Conservation (phyloP, 2,113 vertebrate genomes). For the Chaetorhynchus papuensis region DNA sequence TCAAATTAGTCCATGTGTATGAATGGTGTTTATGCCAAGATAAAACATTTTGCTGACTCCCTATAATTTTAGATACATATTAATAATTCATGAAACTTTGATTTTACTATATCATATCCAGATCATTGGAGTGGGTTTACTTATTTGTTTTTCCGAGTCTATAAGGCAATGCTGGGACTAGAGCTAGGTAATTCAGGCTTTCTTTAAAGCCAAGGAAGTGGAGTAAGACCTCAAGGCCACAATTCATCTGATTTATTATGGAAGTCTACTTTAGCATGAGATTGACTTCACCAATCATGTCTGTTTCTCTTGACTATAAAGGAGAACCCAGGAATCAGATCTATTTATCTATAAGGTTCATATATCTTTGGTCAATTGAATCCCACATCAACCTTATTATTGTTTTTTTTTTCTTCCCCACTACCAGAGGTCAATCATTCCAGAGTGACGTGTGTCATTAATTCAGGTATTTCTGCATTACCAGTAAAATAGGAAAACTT, state of each 20-base stretch:
- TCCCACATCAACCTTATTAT: not conserved
- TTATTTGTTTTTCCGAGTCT: not conserved
- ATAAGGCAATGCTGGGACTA: not conserved
- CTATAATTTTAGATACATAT: not conserved
- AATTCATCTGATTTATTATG: not conserved
- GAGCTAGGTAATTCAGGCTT: not conserved
- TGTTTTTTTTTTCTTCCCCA: not conserved
- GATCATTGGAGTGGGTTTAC: not conserved
- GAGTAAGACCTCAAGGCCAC: not conserved
- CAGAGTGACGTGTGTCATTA: not conserved
- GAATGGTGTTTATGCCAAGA: not conserved
- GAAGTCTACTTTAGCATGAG: not conserved
- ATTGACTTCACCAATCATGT: not conserved
- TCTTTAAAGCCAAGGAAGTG: not conserved
- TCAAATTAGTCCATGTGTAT: not conserved
- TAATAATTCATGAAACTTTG: not conserved
- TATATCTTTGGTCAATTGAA: not conserved
- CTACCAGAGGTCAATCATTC: not conserved
- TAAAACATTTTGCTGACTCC: not conserved
- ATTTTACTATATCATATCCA: not conserved
- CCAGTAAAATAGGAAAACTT: not conserved
- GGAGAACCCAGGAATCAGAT: not conserved
- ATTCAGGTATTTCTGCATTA: not conserved
- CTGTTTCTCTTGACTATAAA: not conserved
- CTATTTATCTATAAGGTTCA: not conserved